Evolutionary conservation across 2,113 vertebrate species (phyloP).

Genomic region (Hucho hucho): DNA sequence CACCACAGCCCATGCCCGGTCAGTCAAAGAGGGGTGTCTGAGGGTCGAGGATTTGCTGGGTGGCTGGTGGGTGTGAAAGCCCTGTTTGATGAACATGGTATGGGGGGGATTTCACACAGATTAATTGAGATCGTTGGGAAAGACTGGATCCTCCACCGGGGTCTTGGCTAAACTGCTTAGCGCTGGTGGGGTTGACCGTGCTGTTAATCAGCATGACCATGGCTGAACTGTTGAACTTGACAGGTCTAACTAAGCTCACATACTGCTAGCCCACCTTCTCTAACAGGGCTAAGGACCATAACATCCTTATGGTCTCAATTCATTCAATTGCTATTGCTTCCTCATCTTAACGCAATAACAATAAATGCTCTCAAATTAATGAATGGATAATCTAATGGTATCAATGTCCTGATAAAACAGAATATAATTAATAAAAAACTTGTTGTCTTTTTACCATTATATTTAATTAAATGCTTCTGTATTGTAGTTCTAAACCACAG

Average conservation of each 20-base stretch:
- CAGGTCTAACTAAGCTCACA: neutral
- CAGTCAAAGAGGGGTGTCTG: neutral
- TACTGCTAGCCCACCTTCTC: neutral
- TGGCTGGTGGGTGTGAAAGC: neutral
- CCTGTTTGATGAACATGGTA: neutral
- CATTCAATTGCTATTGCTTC: neutral
- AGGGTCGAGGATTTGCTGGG: neutral
- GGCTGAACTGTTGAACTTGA: slow-evolving; percentile 23
- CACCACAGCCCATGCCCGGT: neutral
- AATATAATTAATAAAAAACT: neutral
- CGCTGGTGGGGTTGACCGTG: neutral
- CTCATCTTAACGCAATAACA: neutral
- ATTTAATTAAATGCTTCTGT: neutral
- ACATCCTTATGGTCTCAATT: neutral
- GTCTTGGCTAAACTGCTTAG: slow-evolving; percentile 29
- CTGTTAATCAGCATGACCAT: slow-evolving; percentile 23
- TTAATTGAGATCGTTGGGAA: slow-evolving; percentile 2
- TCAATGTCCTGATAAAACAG: neutral
- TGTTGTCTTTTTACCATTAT: neutral
- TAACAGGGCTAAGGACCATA: neutral
- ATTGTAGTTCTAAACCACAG: too few relatives aligned
- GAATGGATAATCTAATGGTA: neutral
- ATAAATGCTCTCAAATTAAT: too few relatives aligned
- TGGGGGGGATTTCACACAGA: neutral
- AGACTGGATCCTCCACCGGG: neutral